Evolutionary conservation across 2,888 invertebrate genomes (phyloP), one percentile per base, ranked within the genome.

Genomic region (Luperina testacea): DNA sequence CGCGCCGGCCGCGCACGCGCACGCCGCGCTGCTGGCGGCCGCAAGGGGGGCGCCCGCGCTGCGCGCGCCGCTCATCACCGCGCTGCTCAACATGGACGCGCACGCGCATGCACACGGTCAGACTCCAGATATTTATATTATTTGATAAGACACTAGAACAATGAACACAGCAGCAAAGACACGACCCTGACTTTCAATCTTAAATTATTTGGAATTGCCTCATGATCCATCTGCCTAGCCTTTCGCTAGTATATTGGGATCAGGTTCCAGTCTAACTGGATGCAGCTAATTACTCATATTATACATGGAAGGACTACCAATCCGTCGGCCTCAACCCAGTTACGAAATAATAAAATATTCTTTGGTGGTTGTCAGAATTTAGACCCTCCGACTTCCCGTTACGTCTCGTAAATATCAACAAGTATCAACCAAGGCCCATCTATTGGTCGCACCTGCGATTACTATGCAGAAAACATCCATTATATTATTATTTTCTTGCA

Each of bases 51-150:
- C 89, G 88, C 89, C 90, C 87, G 91, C 87, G 67, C 88, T 86
- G 88, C 93, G 88, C 70, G 90, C 86, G 81, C 90, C 87, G 89
- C 92, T 88, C 92, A 90, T 85, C 77, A 87, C 92, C 20, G 91
- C 94, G 83, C 90, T 96, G 86, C 92, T 96, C 77, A 90, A 93
- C 67, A 94, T 94, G 91, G 95, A 95, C 86, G 92, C 93, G 75
- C 93, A 93, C 63, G 96, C 95, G 0, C 94, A 95, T 42, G 94
- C 95, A 0, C 94, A 95, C 74, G 95, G 96, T 94, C 20, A 68
- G 51, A 11, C 24, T 0, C 57, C 4, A 1, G n/a, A n/a, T 4
- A n/a, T 9, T 57, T 9, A 2, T 53, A 53, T 24, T 24, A 24
- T 53, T 53, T 24, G 0, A 53, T 9, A 32, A 51, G 5, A 17